phyloP scores from a whole-genome alignment of 2,797 vertebrate genomes.

The Adelosebastes latens region DNA sequence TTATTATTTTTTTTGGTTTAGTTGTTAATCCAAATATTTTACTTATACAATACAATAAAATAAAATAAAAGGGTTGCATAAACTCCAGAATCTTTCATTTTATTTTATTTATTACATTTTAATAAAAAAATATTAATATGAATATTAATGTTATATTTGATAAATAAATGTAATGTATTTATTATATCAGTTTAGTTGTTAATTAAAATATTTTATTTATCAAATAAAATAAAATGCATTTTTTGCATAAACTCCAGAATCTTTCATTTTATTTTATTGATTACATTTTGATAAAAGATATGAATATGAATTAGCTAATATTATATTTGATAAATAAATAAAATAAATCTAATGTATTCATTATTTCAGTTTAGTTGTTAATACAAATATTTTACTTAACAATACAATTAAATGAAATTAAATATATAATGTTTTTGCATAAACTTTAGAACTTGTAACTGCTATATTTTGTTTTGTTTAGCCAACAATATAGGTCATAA shows the following conservation, averaged over 20 bases:
- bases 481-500: background rate
- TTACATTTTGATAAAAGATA: too few species aligned
- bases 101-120: too few species aligned
- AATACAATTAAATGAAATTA: background rate
- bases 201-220: background rate
- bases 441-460: background rate
- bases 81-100: too few species aligned
- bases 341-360: background rate
- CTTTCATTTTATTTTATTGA: too few species aligned
- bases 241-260: too few species aligned
- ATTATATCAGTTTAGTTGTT: too few species aligned
- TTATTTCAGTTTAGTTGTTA: background rate
- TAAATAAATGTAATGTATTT: too few species aligned
- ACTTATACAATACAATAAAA: background rate
- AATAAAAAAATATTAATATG: too few species aligned
- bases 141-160: too few species aligned
- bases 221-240: too few species aligned
- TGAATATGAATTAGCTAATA: too few species aligned
- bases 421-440: background rate
- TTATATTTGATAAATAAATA: background rate
- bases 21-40: background rate
- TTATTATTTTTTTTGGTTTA: background rate
- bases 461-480: background rate
- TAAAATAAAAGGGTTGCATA: background rate
- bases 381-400: background rate